These are phyloP conservation scores for Rynchops niger DNA, from an alignment of 2,113 vertebrate genomes.

Conservation along the genomic window DNA sequence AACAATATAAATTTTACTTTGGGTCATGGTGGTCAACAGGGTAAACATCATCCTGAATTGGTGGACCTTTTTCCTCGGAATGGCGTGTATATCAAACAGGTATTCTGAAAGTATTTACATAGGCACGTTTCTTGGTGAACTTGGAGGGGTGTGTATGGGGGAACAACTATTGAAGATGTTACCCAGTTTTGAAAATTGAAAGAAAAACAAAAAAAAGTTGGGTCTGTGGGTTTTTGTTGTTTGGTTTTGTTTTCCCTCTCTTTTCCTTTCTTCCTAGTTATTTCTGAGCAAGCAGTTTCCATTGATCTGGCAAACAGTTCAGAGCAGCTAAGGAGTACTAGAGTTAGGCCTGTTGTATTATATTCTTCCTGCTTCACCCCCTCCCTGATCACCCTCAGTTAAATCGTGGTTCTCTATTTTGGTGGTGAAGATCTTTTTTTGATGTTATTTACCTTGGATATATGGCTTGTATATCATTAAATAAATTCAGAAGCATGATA, in stretches of 20 bases:
- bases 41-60: slow-evolving; percentile 90
- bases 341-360: not conserved
- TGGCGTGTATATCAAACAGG: slow-evolving; percentile 93
- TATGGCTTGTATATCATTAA: not conserved
- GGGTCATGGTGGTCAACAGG: slow-evolving; percentile 94
- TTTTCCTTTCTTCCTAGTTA: not conserved
- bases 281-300: not conserved
- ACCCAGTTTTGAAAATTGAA: not conserved
- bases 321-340: not conserved
- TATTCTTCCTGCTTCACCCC: not conserved
- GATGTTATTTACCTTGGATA: not conserved
- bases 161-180: not conserved
- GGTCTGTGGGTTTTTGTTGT: not conserved
- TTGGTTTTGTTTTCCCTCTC: not conserved
- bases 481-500: not conserved
- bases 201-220: not conserved
- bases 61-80: slow-evolving; percentile 92
- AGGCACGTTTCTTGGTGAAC: not conserved
- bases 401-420: not conserved
- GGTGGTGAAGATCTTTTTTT: not conserved
- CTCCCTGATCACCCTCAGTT: rapidly evolving
- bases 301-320: not conserved
- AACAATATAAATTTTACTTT: slow-evolving; percentile 95
- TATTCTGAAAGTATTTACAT: slow-evolving; percentile 49
- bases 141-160: not conserved